Evolutionary conservation across 2,797 vertebrate species (phyloP).

Genomic region (Clamator glandarius): DNA sequence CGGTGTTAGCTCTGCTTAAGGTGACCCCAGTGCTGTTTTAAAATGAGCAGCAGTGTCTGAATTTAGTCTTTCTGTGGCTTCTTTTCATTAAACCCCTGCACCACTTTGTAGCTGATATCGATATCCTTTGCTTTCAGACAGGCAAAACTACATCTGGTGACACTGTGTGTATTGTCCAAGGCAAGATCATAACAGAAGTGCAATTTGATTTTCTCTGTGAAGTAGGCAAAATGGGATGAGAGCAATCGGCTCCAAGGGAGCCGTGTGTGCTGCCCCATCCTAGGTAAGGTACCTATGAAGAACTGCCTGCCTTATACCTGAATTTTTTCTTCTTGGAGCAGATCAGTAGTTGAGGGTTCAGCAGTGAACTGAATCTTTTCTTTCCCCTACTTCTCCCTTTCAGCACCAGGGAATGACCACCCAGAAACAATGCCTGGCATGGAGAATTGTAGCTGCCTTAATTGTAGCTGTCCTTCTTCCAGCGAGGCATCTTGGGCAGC

Average conservation of each 20-base stretch:
- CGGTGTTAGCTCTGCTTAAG: neutral
- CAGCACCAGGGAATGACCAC: rapidly evolving
- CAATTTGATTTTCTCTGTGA: neutral
- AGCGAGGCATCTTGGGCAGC: neutral
- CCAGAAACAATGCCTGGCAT: neutral
- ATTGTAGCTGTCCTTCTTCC: neutral
- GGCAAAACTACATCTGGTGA: neutral
- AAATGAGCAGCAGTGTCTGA: neutral
- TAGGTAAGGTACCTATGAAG: neutral
- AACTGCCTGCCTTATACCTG: neutral
- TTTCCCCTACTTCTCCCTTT: neutral
- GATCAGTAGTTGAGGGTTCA: neutral
- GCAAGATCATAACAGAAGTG: neutral
- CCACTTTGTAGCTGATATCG: neutral
- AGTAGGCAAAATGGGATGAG: neutral
- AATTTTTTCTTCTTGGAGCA: neutral
- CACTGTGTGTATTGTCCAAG: neutral
- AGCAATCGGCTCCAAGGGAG: neutral
- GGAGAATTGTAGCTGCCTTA: neutral
- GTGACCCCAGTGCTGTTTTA: neutral
- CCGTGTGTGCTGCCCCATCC: neutral
- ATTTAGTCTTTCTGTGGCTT: neutral
- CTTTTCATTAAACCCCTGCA: neutral
- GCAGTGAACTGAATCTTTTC: neutral
- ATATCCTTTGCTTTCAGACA: neutral